Conservation (phyloP, 1,140 invertebrate genomes). For the Anagrus nilaparvatae region DNA sequence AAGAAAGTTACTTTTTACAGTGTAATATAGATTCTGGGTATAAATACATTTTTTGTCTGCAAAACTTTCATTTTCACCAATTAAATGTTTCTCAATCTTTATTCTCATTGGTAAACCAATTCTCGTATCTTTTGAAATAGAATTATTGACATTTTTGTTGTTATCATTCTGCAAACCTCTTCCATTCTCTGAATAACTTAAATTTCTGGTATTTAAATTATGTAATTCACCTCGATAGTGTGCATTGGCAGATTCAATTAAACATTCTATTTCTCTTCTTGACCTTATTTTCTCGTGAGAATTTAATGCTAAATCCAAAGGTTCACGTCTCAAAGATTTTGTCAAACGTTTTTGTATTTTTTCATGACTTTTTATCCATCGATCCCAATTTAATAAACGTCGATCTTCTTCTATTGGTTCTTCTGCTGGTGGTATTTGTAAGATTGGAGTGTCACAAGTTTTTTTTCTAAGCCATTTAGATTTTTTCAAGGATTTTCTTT, state of each 20-base stretch:
- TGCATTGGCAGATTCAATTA: slow-evolving; percentile 27
- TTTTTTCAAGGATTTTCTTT: too few species aligned
- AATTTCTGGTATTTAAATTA: too few species aligned
- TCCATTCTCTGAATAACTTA: too few species aligned
- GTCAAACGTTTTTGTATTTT: slow-evolving; percentile 13
- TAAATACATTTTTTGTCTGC: too few species aligned
- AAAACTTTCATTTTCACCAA: too few species aligned
- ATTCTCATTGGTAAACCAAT: slow-evolving; percentile 1
- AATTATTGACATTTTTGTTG: slow-evolving; percentile 25
- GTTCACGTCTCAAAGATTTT: slow-evolving; percentile 22
- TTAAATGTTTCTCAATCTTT: too few species aligned
- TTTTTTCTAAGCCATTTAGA: too few species aligned
- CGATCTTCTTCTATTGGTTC: slow-evolving; percentile 19
- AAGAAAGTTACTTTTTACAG: too few species aligned
- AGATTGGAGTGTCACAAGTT: too few species aligned
- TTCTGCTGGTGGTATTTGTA: neutral
- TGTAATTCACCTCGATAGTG: neutral
- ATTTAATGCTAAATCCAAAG: slow-evolving; percentile 29
- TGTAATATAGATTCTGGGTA: too few species aligned
- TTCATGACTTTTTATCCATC: slow-evolving; percentile 21
- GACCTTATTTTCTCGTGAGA: slow-evolving; percentile 25
- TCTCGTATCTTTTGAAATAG: slow-evolving; percentile 25
- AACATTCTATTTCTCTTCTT: slow-evolving; percentile 20
- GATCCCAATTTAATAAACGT: slow-evolving; percentile 26
- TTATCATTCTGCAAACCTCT: slow-evolving; percentile 7